These are phyloP conservation scores for Myiagra hebetior DNA, from an alignment of 2,113 vertebrate species.

Conservation along the genomic window DNA sequence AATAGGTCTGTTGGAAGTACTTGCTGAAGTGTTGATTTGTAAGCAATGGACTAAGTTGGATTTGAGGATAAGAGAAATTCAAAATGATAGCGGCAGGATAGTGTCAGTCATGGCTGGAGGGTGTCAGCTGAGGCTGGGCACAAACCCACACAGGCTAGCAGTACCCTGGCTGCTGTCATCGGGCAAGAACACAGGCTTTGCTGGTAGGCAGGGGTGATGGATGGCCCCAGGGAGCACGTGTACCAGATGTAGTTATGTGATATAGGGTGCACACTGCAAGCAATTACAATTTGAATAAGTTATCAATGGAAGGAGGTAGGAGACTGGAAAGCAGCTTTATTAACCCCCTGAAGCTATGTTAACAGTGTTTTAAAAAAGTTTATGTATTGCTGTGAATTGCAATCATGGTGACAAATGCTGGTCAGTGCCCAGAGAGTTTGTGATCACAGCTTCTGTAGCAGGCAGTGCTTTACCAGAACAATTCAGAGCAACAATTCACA, in stretches of 20 bases:
- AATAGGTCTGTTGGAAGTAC: background rate
- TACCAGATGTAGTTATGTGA: slow-evolving; percentile 50
- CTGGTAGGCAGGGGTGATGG: slow-evolving; percentile 31
- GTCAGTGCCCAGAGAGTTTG: slow-evolving; percentile 20
- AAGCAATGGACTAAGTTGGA: background rate
- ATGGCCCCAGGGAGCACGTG: background rate
- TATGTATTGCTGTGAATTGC: slow-evolving; percentile 66
- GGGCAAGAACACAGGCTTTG: background rate
- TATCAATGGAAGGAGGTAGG: slow-evolving; percentile 54
- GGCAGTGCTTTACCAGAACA: slow-evolving; percentile 29
- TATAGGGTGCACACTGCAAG: slow-evolving; percentile 47
- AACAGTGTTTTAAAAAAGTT: slow-evolving; percentile 53
- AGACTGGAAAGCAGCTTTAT: slow-evolving; percentile 66
- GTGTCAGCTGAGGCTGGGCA: background rate
- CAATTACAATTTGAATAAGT: slow-evolving; percentile 74
- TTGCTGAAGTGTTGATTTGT: background rate
- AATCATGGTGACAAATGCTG: slow-evolving; percentile 18
- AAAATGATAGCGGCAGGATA: background rate
- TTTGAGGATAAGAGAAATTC: background rate
- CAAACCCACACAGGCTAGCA: background rate
- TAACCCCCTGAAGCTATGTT: slow-evolving; percentile 67
- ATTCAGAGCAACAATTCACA: slow-evolving; percentile 43
- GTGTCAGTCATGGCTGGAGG: fast-evolving
- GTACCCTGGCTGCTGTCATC: background rate
- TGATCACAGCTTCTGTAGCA: slow-evolving; percentile 27